These are phyloP conservation scores for Calameuta pallipes DNA, from an alignment of 2,888 invertebrate species.

Conservation along the genomic window DNA sequence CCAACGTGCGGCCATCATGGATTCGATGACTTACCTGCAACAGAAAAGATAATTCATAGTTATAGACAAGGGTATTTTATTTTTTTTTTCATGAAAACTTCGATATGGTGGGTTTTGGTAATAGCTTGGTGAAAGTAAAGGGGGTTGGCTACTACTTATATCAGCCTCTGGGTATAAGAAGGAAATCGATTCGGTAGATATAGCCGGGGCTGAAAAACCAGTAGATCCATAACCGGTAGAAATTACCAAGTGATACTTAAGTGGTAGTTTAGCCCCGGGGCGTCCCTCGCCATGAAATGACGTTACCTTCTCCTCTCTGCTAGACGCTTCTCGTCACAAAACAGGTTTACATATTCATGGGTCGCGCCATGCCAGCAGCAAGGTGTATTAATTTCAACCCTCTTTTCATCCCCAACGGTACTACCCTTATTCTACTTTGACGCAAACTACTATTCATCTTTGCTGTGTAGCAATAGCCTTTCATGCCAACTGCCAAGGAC, in stretches of 20 bases:
- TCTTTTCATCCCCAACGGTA: constrained; percentile 14
- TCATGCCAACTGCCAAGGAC: neutral
- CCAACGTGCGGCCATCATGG: neutral
- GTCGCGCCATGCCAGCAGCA: constrained; percentile 29
- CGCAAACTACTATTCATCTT: neutral
- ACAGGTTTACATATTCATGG: constrained; percentile 55
- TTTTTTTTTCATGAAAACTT: neutral
- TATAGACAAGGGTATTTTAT: neutral
- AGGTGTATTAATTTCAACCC: constrained; percentile 43
- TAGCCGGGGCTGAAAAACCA: neutral
- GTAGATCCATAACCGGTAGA: constrained; percentile 2
- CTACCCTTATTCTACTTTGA: neutral
- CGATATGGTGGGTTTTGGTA: neutral
- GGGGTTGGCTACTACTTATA: neutral
- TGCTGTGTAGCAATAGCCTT: neutral
- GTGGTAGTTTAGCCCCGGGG: constrained; percentile 5
- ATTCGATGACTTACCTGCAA: constrained; percentile 49
- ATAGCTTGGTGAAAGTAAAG: neutral
- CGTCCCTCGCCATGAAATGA: constrained; percentile 36
- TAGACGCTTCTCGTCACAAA: constrained; percentile 46
- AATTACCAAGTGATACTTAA: constrained; percentile 6
- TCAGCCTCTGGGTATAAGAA: neutral
- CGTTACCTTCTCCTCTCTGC: constrained; percentile 35
- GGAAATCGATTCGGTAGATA: neutral
- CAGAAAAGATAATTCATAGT: constrained; percentile 33